Evolutionary conservation across 2,113 vertebrate species (phyloP).

Genomic region (Felis chaus): DNA sequence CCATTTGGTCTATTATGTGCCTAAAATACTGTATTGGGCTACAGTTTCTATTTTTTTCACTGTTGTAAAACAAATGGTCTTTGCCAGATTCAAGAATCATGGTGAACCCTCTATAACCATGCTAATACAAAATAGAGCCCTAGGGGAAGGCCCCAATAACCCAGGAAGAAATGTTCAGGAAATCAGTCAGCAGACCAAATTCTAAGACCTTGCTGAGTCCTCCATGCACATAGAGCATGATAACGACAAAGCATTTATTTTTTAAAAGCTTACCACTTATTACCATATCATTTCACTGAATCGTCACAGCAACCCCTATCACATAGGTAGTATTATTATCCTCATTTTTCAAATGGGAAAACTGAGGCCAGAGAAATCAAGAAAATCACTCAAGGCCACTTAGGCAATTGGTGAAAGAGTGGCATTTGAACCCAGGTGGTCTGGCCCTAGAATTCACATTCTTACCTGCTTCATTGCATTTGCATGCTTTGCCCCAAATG

Average conservation of each 20-base stretch:
- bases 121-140: conserved; percentile 1
- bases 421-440: background rate
- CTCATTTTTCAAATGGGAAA: background rate
- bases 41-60: background rate
- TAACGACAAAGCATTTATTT: background rate
- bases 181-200: background rate
- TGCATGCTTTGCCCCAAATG: background rate
- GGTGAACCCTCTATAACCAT: background rate
- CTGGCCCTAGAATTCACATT: background rate
- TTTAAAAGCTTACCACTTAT: background rate
- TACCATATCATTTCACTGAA: background rate
- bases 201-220: background rate
- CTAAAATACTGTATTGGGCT: conserved; percentile 1
- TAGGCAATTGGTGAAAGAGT: background rate
- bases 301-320: background rate
- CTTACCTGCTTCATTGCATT: background rate
- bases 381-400: background rate
- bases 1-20: background rate
- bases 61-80: background rate
- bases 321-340: background rate
- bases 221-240: background rate
- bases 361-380: background rate
- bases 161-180: background rate
- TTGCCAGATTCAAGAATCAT: conserved; percentile 28
- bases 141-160: background rate